phyloP scores from a whole-genome alignment of 64 coral and sea anemone genomes.

The Hydrozoanthus tunicans region DNA sequence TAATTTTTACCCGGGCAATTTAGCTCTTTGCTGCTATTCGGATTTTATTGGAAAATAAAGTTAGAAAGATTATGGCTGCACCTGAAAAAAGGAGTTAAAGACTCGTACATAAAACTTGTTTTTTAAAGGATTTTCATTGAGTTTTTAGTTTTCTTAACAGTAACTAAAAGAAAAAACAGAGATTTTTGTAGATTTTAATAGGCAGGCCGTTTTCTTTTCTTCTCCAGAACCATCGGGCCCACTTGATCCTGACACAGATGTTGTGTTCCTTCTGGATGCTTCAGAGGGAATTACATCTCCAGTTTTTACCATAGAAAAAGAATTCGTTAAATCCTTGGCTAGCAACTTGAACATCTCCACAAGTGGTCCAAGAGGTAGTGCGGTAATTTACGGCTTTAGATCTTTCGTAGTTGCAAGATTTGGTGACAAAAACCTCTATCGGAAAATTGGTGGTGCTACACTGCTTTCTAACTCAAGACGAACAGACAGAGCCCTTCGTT shows the following conservation, averaged over 20 bases:
- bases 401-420: constrained; percentile 18
- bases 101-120: too few species aligned
- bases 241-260: constrained; percentile 38
- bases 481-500: constrained; percentile 61
- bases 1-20: too few species aligned
- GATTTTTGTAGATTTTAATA: too few species aligned
- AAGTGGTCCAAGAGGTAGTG: constrained; percentile 36
- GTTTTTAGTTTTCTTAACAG: too few species aligned
- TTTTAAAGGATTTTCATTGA: too few species aligned
- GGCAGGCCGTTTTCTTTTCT: neutral
- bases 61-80: too few species aligned
- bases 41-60: too few species aligned
- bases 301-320: constrained; percentile 62
- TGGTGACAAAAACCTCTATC: neutral
- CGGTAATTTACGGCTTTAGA: constrained; percentile 47
- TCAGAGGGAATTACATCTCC: constrained; percentile 44
- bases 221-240: constrained; percentile 29
- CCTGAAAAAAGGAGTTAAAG: too few species aligned
- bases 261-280: constrained; percentile 73
- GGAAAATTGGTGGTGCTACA: constrained; percentile 16
- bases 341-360: constrained; percentile 39
- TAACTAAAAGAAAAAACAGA: too few species aligned
- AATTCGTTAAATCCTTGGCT: constrained; percentile 63
- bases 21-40: too few species aligned
- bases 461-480: constrained; percentile 44